phyloP scores from a whole-genome alignment of 2,888 invertebrate species.

The Lamellibrachia satsuma region DNA sequence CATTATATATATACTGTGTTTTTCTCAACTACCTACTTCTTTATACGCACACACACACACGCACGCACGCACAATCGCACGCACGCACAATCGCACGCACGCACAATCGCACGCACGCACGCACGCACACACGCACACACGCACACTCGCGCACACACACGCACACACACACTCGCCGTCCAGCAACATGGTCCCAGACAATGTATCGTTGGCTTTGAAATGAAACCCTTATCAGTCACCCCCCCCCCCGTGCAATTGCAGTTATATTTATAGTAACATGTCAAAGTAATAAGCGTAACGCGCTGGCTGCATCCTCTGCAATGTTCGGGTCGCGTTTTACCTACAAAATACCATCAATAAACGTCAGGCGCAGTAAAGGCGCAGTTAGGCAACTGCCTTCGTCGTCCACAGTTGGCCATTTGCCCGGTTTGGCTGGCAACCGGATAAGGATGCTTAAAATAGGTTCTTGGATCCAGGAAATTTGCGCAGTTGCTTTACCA shows the following conservation, averaged over 20 bases:
- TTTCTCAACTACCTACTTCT: too few species aligned
- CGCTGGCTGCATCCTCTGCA: too few species aligned
- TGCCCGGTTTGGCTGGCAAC: slow-evolving; percentile 3
- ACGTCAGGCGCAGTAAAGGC: not conserved
- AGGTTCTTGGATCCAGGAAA: not conserved
- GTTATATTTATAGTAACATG: too few species aligned
- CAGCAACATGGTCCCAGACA: not conserved
- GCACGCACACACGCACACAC: too few species aligned
- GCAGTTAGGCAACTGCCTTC: not conserved
- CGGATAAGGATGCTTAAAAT: slow-evolving; percentile 13
- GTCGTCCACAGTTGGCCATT: not conserved
- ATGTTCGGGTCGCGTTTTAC: not conserved
- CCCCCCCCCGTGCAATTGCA: too few species aligned
- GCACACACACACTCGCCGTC: not conserved
- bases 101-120: too few species aligned
- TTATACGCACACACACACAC: too few species aligned
- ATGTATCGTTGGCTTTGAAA: not conserved
- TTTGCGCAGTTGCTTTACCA: slow-evolving; percentile 17
- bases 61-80: too few species aligned
- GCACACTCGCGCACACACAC: not conserved
- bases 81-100: too few species aligned
- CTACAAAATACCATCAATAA: not conserved
- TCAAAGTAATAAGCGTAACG: too few species aligned
- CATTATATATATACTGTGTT: too few species aligned
- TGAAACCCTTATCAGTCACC: too few species aligned